Conservation (phyloP, 2,797 vertebrate species). For the Alcedo atthis region DNA sequence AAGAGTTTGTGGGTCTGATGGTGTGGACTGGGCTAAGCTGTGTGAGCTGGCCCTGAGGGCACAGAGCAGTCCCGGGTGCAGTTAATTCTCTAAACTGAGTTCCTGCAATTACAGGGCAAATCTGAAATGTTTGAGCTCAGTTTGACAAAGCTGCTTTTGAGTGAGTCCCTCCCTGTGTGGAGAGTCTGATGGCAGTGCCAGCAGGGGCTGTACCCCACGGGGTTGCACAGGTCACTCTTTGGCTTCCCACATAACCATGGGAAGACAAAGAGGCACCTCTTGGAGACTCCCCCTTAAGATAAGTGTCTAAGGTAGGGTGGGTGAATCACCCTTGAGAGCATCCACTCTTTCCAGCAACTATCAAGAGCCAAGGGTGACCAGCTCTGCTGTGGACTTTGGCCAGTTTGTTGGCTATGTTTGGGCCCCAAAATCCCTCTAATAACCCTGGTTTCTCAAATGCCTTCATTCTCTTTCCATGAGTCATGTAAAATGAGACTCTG, state of each 20-base stretch:
- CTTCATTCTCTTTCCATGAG: neutral
- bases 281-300: neutral
- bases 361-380: neutral
- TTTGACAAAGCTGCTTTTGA: neutral
- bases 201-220: neutral
- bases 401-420: neutral
- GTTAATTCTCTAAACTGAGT: neutral
- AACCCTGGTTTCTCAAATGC: neutral
- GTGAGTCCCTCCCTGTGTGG: neutral
- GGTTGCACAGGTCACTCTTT: neutral
- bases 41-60: neutral
- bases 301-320: neutral
- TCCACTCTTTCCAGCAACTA: neutral
- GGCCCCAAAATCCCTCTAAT: neutral
- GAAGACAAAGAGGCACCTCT: constrained; percentile 23
- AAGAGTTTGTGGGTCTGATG: neutral
- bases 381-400: neutral
- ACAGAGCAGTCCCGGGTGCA: neutral
- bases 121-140: neutral
- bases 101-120: neutral
- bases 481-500: neutral
- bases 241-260: neutral
- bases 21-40: neutral
- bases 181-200: neutral
- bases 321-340: neutral